Evolutionary conservation across 2,797 vertebrate species (phyloP), one percentile per base, ranked within the genome.

Genomic region (Gymnothorax reevesii): DNA sequence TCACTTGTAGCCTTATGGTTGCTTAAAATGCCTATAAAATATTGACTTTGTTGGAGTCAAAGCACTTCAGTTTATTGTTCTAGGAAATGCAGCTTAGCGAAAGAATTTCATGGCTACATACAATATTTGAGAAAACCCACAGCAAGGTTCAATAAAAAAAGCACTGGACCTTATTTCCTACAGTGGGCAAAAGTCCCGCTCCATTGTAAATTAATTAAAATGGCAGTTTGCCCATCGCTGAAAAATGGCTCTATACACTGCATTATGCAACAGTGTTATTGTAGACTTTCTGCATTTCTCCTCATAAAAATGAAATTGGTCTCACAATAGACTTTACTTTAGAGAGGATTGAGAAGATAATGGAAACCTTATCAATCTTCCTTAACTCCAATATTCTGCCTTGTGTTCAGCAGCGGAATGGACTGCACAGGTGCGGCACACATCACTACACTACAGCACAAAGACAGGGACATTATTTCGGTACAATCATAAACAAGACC

Each of bases 131-230:
- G 91, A 89, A 42, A 66, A 87, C 55, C 64, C 55, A 33, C 82
- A 84, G 66, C 20, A 4, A 27, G 57, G 17, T 75, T 64, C 57
- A 69, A 85, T 87, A 86, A 79, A 85, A 86, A 89, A 86, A 49
- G 17, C 27, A 49, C 52, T 49, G 55, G 10, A 62, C 77, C 83
- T 75, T 75, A 17, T 80, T 86, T 85, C 83, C 88, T 52, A 62
- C 84, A 87, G 83, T 88, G 86, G 91, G 90, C 88, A 88, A 84
- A 84, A 87, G 87, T 91, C 84, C 88, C 87, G 90, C 88, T 91
- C 90, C 88, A 93, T 92, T 91, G 91, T 86, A 90, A 89, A 89
- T 91, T 93, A 90, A 95, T 92, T 93, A 91, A 95, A 94, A 92
- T 93, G 94, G 93, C 93, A 91, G 42, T 5, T 9, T 92, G 93